Evolutionary conservation across 2,888 invertebrate species (phyloP), one percentile per base, ranked within the genome.

Genomic region (Fabriciana adippe): DNA sequence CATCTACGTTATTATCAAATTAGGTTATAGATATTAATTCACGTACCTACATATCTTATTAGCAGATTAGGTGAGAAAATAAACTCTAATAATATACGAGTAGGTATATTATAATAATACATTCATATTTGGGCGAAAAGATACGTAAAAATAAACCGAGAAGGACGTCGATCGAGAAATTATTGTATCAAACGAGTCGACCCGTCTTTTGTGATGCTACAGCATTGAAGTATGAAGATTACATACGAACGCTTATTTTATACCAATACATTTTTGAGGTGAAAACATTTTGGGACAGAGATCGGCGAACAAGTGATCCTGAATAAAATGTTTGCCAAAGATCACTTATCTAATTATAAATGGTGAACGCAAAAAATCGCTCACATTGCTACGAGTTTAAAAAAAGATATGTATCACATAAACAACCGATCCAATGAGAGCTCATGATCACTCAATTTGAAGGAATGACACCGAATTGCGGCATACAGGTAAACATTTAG

Each of bases 401-500:
- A 85, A 83, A 73, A 74, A 85, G 79, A 79, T 75, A 82, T 41
- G 35, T 75, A 75, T 64, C 76, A 70, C 73, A 80, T 79, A 73
- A 74, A 73, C 77, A 73, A 72, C 70, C 69, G 74, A 75, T 73
- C 69, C 64, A 74, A 76, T 64, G 74, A 61, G 68, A 70, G 68
- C 69, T 69, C 69, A 67, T 68, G 74, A 79, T 77, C 79, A 77
- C 74, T 76, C 77, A 81, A 83, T 79, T 82, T 74, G 75, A 77
- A 73, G 70, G 80, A 78, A 76, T 84, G 79, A 83, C 82, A 82
- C 79, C 76, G 76, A 87, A 85, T 83, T 80, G 80, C 79, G 79
- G 80, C 81, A 80, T 81, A 81, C 88, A 90, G 89, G 89, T 90
- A 89, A 90, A 90, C 86, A 89, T 88, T 88, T 85, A 85, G 87